A percentile compares a stretch with the other conserved stretches of the same genome.
phyloP scores from a whole-genome alignment of 2,113 vertebrate species.

The Daboia siamensis region DNA sequence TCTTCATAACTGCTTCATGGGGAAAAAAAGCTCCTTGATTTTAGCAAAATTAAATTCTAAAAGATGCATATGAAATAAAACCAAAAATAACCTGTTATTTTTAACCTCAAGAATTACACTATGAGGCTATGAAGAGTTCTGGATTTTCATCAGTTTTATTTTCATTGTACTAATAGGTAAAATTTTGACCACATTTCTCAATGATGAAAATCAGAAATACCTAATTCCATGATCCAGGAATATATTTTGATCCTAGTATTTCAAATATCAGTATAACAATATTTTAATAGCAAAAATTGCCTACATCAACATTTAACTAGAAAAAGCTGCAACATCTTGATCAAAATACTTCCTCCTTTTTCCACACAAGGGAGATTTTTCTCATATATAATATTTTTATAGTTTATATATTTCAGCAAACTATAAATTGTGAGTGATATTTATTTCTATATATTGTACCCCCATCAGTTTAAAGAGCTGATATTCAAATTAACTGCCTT shows the following conservation, averaged over 20 bases:
- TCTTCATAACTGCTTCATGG: slow-evolving; percentile 6
- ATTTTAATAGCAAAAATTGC: fast-evolving
- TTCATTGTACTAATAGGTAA: background rate
- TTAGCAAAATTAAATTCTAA: slow-evolving; percentile 14
- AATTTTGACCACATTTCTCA: background rate
- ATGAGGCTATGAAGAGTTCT: background rate
- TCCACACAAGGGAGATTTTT: background rate
- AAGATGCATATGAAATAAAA: slow-evolving; percentile 31
- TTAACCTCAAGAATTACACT: background rate
- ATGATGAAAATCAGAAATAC: background rate
- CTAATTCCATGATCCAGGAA: background rate
- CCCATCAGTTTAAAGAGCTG: background rate
- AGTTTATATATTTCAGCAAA: background rate
- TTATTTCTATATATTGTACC: background rate
- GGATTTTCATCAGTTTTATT: slow-evolving; percentile 10
- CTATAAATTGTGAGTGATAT: background rate
- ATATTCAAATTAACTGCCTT: background rate
- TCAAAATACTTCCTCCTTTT: background rate
- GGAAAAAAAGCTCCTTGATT: slow-evolving; percentile 1
- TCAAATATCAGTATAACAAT: background rate
- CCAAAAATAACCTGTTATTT: background rate
- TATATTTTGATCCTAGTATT: background rate
- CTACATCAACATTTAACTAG: background rate
- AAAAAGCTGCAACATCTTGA: background rate
- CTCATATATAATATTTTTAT: background rate